A percentile compares a stretch with the other conserved stretches of the same genome.
Evolutionary conservation across 2,888 invertebrate genomes (phyloP).

Genomic region (Frankliniella fusca): DNA sequence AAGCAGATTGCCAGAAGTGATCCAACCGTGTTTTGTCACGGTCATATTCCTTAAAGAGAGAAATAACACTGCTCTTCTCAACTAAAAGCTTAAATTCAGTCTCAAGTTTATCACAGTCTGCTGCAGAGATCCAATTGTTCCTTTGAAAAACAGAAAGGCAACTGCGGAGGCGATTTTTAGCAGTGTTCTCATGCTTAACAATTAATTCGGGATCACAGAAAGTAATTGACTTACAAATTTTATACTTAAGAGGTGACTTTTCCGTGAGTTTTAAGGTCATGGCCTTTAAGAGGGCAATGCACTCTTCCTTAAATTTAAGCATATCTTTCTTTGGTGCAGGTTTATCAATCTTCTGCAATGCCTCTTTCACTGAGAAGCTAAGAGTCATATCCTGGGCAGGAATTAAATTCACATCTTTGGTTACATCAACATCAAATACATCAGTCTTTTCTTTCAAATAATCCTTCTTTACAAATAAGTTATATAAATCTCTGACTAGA

Average conservation of each 20-base stretch:
- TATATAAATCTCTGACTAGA: not conserved
- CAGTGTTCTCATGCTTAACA: not conserved
- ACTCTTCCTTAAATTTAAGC: conserved; percentile 4
- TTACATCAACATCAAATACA: not conserved
- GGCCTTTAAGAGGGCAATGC: too few relatives aligned
- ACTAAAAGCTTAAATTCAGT: not conserved
- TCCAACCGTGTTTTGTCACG: not conserved
- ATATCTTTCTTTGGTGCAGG: not conserved
- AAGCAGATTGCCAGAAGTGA: not conserved
- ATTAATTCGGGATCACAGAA: not conserved
- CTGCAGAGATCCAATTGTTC: not conserved
- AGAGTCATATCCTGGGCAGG: not conserved
- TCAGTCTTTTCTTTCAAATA: not conserved
- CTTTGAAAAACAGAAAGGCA: not conserved
- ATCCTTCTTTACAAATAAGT: not conserved
- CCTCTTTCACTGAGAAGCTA: not conserved
- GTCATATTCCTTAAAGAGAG: not conserved
- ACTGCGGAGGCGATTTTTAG: not conserved
- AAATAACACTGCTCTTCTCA: not conserved
- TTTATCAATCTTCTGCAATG: not conserved
- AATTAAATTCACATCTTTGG: not conserved
- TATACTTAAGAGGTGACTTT: not conserved
- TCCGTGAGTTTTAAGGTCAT: not conserved
- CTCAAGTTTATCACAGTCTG: not conserved
- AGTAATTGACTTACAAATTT: not conserved